Base-by-base conservation (phyloP, 2,113 vertebrate genomes). In the Sigmodon hispidus region DNA sequence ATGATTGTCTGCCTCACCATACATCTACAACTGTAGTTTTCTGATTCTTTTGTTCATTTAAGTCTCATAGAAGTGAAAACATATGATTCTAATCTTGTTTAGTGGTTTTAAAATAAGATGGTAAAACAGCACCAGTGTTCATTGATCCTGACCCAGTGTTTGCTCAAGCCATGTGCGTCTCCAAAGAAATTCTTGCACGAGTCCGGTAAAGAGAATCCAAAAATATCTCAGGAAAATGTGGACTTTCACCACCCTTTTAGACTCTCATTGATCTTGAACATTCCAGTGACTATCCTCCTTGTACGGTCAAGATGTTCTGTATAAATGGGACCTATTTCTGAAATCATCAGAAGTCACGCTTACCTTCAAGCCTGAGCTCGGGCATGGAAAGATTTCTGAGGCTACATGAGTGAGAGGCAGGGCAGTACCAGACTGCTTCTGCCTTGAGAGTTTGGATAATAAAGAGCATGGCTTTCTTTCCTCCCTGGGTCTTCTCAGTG, bases 381-480 rank as follows among this genome's bases (percentile, higher is more conserved):
- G 50, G 29, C 63, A 69, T 92, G 26, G 59, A 67, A 89, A 85
- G 86, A 90, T 87, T 87, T 77, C 61, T 50, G 72, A 40, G 31
- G 59, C 40, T 22, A 31, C 15, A 0, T 13, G 7, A 45, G 24
- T 92, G 13, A 8, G 79, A 83, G 61, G 29, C 73, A 57, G 79
- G 81, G 1, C 13, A n/a, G 76, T 63, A n/a, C 57, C 15, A 81
- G 84, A 55, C 0, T 63, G 24, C 21, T 77, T 76, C 36, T 93
- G 45, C 19, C 34, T 86, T 0, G 84, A 84, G 52, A 63, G 81
- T 72, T 31, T 36, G 89, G 69, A 59, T 5, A 15, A 77, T 59
- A 34, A 69, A 19, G 29, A n/a, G 67, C 3, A 2, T 0, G 10
- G n/a, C 0, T 0, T 6, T 34, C 45, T 40, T 7, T 26, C 19